Evolutionary conservation across 2,797 vertebrate species (phyloP), one percentile per base, ranked within the genome.

Genomic region (Selene dorsalis): DNA sequence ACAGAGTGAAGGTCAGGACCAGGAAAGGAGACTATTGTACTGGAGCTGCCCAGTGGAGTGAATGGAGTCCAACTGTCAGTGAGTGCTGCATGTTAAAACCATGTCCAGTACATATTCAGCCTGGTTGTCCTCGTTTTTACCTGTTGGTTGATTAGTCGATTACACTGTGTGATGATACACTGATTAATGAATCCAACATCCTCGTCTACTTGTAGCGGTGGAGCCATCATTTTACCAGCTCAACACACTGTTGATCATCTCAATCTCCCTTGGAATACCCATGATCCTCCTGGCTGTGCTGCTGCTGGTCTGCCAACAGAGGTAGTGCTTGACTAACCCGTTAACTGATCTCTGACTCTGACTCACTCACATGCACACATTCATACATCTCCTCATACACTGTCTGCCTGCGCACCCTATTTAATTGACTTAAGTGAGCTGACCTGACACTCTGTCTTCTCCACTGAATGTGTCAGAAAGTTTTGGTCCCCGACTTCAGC

Each of bases 211-310:
- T 60, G 32, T 16, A 93, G 91, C 0, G 0, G 60, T 90, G 58
- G 47, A 79, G 17, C 62, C 0, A n/a, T 6, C 85, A 1, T 0
- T 0, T 6, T 16, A 22, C 32, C 24, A 41, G 20, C 28, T 90
- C 59, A 89, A 62, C 66, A 38, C 1, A 20, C 13, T 73, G 32
- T 56, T 82, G 65, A 85, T 93, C 22, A 0, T 80, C 24, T 47
- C 8, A 0, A 85, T 93, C 47, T 84, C 84, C 4, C 75, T 93
- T 2, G 92, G 89, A 81, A 71, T 92, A 84, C 92, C 92, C 69
- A 89, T 93, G 89, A 88, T 92, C 84, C 89, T 94, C 84, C 81
- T 93, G 80, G 83, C 89, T 57, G 16, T 88, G 62, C 43, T 93
- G 81, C 77, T 94, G 41, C 5, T 92, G 30, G 12, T 91, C 63